Conservation (phyloP, 2,888 invertebrate genomes). For the Leptopterna dolabrata region DNA sequence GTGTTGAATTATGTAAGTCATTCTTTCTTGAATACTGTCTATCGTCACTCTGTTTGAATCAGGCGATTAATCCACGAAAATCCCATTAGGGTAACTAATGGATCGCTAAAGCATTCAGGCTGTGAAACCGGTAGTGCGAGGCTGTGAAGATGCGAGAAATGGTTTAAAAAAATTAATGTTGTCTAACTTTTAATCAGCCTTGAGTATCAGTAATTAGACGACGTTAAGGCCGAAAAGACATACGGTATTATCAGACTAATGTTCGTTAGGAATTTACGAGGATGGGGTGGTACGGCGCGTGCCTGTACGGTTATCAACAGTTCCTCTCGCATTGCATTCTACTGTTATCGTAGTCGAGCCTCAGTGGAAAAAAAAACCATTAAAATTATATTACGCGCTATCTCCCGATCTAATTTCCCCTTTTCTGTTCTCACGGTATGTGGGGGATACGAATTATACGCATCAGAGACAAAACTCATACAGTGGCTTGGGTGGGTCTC, state of each 20-base stretch:
- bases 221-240: not conserved
- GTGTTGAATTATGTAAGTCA: not conserved
- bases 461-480: not conserved
- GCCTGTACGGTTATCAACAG: not conserved
- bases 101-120: not conserved
- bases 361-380: not conserved
- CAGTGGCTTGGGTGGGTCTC: not conserved
- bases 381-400: not conserved
- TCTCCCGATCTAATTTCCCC: not conserved
- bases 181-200: not conserved
- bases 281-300: not conserved
- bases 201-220: not conserved
- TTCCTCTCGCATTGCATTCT: not conserved
- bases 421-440: not conserved
- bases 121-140: not conserved
- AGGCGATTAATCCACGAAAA: not conserved
- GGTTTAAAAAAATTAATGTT: not conserved
- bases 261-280: not conserved
- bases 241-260: not conserved
- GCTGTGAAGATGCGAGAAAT: not conserved
- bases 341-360: not conserved
- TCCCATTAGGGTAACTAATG: constrained; percentile 4
- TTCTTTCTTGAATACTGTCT: not conserved
- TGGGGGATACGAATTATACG: not conserved
- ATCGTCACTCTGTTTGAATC: not conserved